A percentile compares a stretch with the other conserved stretches of the same genome.
phyloP scores from a whole-genome alignment of 2,113 vertebrate genomes.

The Daboia siamensis region DNA sequence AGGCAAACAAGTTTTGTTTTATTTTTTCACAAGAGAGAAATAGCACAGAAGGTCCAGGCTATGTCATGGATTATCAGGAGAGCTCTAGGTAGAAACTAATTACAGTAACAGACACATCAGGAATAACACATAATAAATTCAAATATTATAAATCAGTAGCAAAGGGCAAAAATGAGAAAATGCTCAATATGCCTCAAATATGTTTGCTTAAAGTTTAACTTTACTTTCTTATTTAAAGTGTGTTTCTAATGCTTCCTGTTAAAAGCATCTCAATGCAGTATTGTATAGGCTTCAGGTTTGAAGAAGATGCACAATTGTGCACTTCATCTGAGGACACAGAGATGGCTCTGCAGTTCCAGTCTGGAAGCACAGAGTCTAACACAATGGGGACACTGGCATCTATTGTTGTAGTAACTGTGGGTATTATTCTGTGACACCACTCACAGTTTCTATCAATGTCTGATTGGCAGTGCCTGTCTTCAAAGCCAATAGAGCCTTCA shows the following conservation, averaged over 20 bases:
- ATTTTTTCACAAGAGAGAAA: background rate
- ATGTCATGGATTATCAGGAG: background rate
- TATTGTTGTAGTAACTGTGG: background rate
- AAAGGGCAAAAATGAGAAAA: background rate
- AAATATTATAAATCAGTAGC: background rate
- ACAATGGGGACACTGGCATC: background rate
- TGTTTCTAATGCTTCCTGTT: background rate
- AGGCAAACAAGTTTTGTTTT: constrained; percentile 3
- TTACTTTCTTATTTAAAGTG: background rate
- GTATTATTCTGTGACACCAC: background rate
- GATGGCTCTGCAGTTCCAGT: background rate
- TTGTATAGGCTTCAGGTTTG: background rate
- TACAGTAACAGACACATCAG: background rate
- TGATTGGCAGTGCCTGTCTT: background rate
- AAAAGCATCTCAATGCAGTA: background rate
- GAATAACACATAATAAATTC: background rate
- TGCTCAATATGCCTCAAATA: background rate
- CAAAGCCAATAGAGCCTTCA: background rate
- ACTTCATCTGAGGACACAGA: background rate
- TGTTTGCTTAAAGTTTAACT: background rate
- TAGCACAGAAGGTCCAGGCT: background rate
- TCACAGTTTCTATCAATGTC: background rate
- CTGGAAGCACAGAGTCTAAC: background rate
- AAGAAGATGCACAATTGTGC: background rate
- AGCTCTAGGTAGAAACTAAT: constrained; percentile 1